Evolutionary conservation across 2,113 vertebrate species (phyloP).

Genomic region (Gymnarchus niloticus): DNA sequence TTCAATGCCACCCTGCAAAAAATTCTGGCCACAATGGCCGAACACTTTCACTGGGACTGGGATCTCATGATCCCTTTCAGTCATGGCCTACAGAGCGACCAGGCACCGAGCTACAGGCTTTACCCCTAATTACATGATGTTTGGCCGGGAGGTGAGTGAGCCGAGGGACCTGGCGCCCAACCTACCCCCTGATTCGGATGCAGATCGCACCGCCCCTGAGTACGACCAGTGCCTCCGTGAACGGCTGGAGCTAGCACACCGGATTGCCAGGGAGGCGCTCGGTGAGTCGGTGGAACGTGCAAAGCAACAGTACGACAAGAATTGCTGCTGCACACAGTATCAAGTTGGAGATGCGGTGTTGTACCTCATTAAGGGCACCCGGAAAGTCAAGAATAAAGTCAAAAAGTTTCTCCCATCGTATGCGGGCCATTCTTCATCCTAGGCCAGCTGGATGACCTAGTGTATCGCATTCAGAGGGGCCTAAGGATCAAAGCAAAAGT

Average conservation of each 20-base stretch:
- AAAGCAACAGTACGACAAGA: not conserved
- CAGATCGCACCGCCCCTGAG: too few species aligned
- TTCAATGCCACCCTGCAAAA: conserved; percentile 40
- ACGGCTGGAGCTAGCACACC: conserved; percentile 24
- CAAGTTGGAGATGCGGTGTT: not conserved
- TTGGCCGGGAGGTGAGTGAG: conserved; percentile 22
- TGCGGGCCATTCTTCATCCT: not conserved
- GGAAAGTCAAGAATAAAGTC: not conserved
- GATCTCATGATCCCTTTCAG: conserved; percentile 27
- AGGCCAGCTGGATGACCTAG: not conserved
- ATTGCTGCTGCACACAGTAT: not conserved
- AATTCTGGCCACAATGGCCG: not conserved
- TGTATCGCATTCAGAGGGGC: not conserved
- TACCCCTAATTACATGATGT: conserved; percentile 27
- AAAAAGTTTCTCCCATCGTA: too few species aligned
- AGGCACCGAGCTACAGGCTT: not conserved
- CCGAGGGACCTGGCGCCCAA: conserved; percentile 20
- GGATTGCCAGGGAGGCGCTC: conserved; percentile 13
- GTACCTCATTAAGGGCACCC: not conserved
- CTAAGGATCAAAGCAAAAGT: not conserved
- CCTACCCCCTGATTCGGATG: not conserved
- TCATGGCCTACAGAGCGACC: not conserved
- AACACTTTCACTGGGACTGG: conserved; percentile 36
- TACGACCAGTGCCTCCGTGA: not conserved
- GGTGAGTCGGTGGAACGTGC: not conserved